Evolutionary conservation across 1,140 invertebrate genomes (phyloP), one percentile per base, ranked within the genome.

Genomic region (Pachyrhynchus sulphureomaculatus): DNA sequence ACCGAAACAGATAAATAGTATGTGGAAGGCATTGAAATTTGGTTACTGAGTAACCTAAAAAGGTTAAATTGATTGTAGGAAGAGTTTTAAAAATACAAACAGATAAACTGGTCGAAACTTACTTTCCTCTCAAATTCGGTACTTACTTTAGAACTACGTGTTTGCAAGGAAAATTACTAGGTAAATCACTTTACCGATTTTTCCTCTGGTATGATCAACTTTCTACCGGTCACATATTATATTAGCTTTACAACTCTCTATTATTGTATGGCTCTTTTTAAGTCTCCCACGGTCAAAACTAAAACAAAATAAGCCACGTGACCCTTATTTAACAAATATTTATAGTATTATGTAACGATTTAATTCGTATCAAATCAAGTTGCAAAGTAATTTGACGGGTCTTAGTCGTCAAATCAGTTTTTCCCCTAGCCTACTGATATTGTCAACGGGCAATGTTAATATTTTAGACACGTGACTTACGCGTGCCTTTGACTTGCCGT

Each of bases 321-420:
- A 15, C 56, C 51, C 12, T 62, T 62, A 49, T 62, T 62, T 62
- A 62, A 62, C 59, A 62, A 62, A 62, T 62, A 62, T 62, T 62
- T 62, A 54, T 41, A 41, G 33, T 29, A 33, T 47, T 24, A 15
- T 45, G 45, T 62, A 60, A 60, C 57, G 57, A 60, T 52, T 60
- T 60, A 62, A 62, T 62, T 47, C 59, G 48, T 52, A 54, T 54
- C 59, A 51, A 62, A 62, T 62, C 59, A 32, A 17, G 29, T 47
- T 47, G 34, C n/a, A 34, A 54, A 18, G 59, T 62, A 62, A 62
- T 62, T 62, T 62, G 59, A 62, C 59, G 59, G 59, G 59, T 62
- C 59, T 62, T 62, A 62, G 59, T 34, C 51, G 59, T 53, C 49
- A 49, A 62, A 47, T 54, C 33, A 37, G n/a, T 45, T 45, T 24